phyloP scores from a whole-genome alignment of 2,888 invertebrate species.

The Punctoribates punctum region DNA sequence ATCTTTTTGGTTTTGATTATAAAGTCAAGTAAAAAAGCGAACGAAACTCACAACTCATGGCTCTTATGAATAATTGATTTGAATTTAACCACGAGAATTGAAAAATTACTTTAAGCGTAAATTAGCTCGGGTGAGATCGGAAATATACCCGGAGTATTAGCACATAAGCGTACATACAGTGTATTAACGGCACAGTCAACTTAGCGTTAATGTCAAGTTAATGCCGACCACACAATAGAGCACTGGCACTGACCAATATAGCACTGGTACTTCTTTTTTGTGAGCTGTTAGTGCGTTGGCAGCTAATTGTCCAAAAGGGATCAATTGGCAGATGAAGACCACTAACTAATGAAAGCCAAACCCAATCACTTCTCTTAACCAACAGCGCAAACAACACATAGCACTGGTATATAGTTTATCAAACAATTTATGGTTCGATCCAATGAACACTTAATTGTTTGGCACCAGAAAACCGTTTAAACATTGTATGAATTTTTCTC shows the following conservation, averaged over 20 bases:
- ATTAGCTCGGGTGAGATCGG: not conserved
- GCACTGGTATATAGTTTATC: not conserved
- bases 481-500: too few species aligned
- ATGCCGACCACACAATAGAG: not conserved
- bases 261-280: not conserved
- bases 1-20: not conserved
- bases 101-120: not conserved
- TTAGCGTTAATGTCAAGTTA: slow-evolving; percentile 15
- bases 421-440: not conserved
- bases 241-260: not conserved
- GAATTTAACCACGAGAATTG: not conserved
- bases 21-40: not conserved
- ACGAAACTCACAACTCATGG: not conserved
- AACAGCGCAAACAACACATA: not conserved
- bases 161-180: too few species aligned
- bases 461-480: not conserved
- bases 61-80: not conserved
- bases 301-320: slow-evolving; percentile 28
- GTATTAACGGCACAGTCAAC: not conserved
- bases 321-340: slow-evolving; percentile 28
- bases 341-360: slow-evolving; percentile 26
- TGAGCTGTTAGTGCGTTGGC: not conserved
- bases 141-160: too few species aligned
- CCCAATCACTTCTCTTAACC: not conserved
- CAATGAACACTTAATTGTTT: not conserved